Percentiles rank a stretch among this genome's conserved stretches.
These are phyloP conservation scores for Drosophila tripunctata DNA, from an alignment of 2,888 invertebrate species.

Conservation along the genomic window DNA sequence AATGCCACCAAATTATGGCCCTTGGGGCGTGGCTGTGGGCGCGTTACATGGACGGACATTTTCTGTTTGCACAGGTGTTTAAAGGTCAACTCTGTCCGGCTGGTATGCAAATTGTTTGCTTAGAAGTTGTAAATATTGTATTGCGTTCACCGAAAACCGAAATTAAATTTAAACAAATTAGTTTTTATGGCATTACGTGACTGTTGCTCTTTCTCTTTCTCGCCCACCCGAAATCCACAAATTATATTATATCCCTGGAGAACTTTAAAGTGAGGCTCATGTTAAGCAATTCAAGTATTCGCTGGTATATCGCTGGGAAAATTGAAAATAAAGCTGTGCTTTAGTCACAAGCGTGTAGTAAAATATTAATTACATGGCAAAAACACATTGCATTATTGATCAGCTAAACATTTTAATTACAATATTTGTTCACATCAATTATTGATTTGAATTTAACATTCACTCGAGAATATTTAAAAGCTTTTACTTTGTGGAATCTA, in stretches of 20 bases:
- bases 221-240: constrained; percentile 18
- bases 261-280: constrained; percentile 17
- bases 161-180: constrained; percentile 78
- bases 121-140: constrained; percentile 77
- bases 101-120: constrained; percentile 68
- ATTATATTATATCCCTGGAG: constrained; percentile 30
- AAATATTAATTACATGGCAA: constrained; percentile 2
- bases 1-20: constrained; percentile 61
- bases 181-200: constrained; percentile 67
- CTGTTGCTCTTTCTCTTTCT: constrained; percentile 1
- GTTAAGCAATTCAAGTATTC: constrained; percentile 14
- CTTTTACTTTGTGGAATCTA: too few species aligned
- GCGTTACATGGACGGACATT: too few species aligned
- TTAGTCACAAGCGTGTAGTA: background rate
- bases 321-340: constrained; percentile 38
- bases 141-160: constrained; percentile 50
- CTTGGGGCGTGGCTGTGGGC: constrained; percentile 1
- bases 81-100: constrained; percentile 41
- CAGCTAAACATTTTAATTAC: background rate
- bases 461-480: too few species aligned
- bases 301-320: constrained; percentile 4
- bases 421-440: background rate
- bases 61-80: constrained; percentile 70
- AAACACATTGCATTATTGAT: background rate
- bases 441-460: too few species aligned